A percentile compares a stretch with the other conserved stretches of the same genome.
Evolutionary conservation across 1,140 invertebrate genomes (phyloP).

Genomic region (Drosophila ercepeae): DNA sequence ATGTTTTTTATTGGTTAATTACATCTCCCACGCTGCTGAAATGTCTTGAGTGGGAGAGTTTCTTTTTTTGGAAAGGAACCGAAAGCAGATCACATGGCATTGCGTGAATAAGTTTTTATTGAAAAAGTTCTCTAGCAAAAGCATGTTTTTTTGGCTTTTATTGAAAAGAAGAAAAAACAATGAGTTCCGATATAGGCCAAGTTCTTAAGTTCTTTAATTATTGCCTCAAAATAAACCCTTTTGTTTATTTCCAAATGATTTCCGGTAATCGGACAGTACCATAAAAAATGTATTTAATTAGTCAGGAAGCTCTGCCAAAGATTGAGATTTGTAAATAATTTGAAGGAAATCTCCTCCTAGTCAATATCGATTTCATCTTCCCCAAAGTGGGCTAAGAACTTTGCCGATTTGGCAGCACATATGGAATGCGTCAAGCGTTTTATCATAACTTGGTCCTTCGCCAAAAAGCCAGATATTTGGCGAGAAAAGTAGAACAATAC

Average conservation of each 20-base stretch:
- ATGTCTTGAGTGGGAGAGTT: slow-evolving; percentile 17
- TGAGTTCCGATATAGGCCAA: too few species aligned
- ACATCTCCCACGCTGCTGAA: slow-evolving; percentile 33
- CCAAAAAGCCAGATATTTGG: slow-evolving; percentile 11
- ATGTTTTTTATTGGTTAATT: slow-evolving; percentile 39
- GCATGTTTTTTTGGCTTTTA: too few species aligned
- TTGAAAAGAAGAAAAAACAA: too few species aligned
- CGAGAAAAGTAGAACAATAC: slow-evolving; percentile 7
- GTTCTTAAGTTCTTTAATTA: not conserved
- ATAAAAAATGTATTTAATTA: not conserved
- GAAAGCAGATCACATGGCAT: slow-evolving; percentile 19
- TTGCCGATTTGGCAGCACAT: slow-evolving; percentile 20
- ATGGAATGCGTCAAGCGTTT: slow-evolving; percentile 25
- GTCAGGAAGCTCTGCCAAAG: not conserved
- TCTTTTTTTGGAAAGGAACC: not conserved
- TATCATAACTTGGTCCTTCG: slow-evolving; percentile 37
- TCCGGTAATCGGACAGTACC: not conserved
- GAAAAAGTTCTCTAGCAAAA: slow-evolving; percentile 4
- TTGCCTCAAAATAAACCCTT: not conserved
- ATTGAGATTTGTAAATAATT: not conserved
- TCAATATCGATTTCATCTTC: slow-evolving; percentile 33
- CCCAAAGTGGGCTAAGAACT: slow-evolving; percentile 21
- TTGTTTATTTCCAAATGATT: not conserved
- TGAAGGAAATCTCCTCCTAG: not conserved
- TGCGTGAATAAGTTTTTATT: slow-evolving; percentile 9